Base-by-base conservation (phyloP, 2,113 vertebrate species). In the Hippopotamus amphibius region DNA sequence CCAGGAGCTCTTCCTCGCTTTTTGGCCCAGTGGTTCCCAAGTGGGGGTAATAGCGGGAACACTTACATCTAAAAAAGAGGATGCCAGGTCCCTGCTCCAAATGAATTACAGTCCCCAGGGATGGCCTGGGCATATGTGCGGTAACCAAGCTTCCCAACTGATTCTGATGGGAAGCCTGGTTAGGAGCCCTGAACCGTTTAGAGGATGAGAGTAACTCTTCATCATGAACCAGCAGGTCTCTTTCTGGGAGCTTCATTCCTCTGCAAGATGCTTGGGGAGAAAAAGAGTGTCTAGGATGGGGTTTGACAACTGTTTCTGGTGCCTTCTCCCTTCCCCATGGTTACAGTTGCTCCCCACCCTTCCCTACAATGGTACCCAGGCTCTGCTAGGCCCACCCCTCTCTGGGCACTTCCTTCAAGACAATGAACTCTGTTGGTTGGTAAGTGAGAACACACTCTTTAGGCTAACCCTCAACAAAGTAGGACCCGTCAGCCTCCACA, bases 311-410 rank as follows among this genome's bases (percentile, higher is more conserved):
- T 33, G 53, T 16, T 33, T 68, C 72, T 55, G 22, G 41, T 15
- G 57, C 33, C 48, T 16, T 87, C 57, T 30, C 57, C 26, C 57
- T 82, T 72, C 66, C 19, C 48, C 11, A 2, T 33, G 48, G 66
- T 17, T 7, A 10, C 5, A 2, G 0, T 0, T 43, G 7, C 7
- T 28, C 33, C 13, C 50, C 4, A 5, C 5, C n/a, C 57, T 65
- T 72, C 7, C 19, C 48, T 0, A 4, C 1, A 33, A 46, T 19
- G 50, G 28, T 24, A 4, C 55, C 17, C 5, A 16, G 37, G 24
- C 37, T 65, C 71, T 91, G 28, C 46, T 30, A 4, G 84, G 41
- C 37, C 28, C 50, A n/a, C 6, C 14, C 41, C 16, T 7, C 48
- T 55, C 69, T 33, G 68, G 80, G 9, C 48, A 72, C 68, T 91